Conservation (phyloP, 2,797 vertebrate genomes). For the Alcedo atthis region DNA sequence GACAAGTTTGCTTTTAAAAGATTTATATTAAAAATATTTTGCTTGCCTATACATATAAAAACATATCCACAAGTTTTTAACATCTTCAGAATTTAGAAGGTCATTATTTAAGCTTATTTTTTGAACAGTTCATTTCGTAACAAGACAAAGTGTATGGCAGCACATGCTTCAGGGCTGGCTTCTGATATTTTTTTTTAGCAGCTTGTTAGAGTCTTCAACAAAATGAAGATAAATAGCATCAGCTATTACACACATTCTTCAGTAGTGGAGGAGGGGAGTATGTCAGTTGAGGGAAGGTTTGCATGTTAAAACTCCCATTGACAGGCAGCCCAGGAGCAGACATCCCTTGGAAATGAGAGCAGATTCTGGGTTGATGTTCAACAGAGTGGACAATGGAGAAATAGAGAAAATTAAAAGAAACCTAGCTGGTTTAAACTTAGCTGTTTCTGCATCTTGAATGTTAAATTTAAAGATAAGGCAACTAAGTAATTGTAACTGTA, state of each 20-base stretch:
- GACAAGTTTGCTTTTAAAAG: neutral
- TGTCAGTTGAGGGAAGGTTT: constrained; percentile 35
- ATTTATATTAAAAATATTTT: constrained; percentile 12
- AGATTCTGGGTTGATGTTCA: constrained; percentile 21
- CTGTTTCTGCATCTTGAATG: neutral
- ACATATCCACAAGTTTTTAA: neutral
- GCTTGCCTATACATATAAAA: neutral
- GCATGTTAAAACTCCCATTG: constrained; percentile 47
- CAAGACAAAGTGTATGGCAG: neutral
- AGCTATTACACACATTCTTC: constrained; percentile 19
- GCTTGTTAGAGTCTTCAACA: constrained; percentile 12
- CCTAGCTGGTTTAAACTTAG: neutral
- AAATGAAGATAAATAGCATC: constrained; percentile 42
- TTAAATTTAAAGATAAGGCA: neutral
- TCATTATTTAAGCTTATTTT: neutral
- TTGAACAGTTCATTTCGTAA: neutral
- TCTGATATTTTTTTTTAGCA: constrained; percentile 1
- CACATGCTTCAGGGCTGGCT: neutral
- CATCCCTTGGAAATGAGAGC: constrained; percentile 43
- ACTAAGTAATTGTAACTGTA: neutral
- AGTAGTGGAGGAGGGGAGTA: constrained; percentile 7
- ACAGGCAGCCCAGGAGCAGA: constrained; percentile 48
- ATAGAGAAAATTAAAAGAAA: neutral
- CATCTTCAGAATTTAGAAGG: neutral
- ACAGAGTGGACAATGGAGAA: constrained; percentile 1